Conservation (phyloP, 2,888 invertebrate genomes). For the Metacarcinus magister region DNA sequence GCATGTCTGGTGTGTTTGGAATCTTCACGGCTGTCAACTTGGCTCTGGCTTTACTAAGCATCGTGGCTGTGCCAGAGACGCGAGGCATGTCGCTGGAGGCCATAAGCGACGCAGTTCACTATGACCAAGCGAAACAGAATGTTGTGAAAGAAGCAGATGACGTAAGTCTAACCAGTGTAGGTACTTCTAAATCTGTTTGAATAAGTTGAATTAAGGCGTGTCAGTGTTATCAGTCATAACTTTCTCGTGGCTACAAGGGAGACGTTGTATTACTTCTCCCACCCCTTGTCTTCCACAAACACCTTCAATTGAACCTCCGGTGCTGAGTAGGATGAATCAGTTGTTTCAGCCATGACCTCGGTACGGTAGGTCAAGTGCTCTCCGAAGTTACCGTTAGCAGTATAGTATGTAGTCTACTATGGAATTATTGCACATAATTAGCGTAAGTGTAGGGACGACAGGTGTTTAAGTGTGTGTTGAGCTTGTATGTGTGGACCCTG, state of each 20-base stretch:
- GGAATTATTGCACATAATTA: too few species aligned
- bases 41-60: not conserved
- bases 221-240: not conserved
- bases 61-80: slow-evolving; percentile 69
- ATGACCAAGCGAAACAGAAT: too few species aligned
- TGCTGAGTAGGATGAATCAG: too few species aligned
- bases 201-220: not conserved
- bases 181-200: not conserved
- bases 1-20: slow-evolving; percentile 64
- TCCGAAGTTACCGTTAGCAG: too few species aligned
- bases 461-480: too few species aligned
- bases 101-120: slow-evolving; percentile 8
- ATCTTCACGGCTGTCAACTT: slow-evolving; percentile 58
- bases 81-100: slow-evolving; percentile 65
- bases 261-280: not conserved
- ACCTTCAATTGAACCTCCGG: too few species aligned
- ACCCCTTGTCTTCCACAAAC: not conserved
- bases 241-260: not conserved
- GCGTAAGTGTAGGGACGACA: too few species aligned
- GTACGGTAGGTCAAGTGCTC: too few species aligned
- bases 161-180: not conserved
- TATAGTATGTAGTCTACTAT: too few species aligned
- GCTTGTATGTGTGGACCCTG: too few species aligned
- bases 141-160: not conserved
- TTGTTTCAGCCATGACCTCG: too few species aligned